Conservation (phyloP, 2,113 vertebrate genomes). For the Neopipo cinnamomea region DNA sequence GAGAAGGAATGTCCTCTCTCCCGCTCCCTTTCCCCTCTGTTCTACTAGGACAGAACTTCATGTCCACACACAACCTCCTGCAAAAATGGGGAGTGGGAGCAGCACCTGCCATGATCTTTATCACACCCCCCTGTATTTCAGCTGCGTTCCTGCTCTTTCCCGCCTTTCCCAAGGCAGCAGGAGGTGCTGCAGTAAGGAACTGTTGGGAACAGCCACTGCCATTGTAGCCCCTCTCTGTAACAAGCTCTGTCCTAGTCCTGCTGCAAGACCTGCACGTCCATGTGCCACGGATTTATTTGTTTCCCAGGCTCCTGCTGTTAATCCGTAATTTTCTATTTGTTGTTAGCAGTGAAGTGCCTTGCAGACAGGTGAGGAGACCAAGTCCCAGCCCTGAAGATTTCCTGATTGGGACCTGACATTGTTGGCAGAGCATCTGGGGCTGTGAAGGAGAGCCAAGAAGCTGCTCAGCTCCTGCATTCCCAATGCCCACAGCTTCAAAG, state of each 20-base stretch:
- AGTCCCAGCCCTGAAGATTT: neutral
- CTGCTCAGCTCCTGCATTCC: neutral
- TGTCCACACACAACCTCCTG: neutral
- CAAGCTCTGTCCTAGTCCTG: neutral
- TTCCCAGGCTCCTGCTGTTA: neutral
- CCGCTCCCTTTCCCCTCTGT: neutral
- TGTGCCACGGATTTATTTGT: neutral
- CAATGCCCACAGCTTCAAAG: neutral
- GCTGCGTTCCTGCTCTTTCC: neutral
- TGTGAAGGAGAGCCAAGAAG: neutral
- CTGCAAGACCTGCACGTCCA: neutral
- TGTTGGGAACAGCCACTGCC: neutral
- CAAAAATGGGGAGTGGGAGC: neutral
- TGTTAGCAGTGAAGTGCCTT: neutral
- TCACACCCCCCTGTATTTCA: neutral
- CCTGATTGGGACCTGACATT: neutral
- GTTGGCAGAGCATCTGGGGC: neutral
- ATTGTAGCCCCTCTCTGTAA: neutral
- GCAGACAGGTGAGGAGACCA: neutral
- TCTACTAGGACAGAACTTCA: neutral
- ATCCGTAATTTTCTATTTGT: neutral
- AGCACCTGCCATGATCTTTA: neutral
- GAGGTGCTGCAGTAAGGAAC: neutral
- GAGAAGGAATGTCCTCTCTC: neutral
- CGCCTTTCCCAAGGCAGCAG: neutral